Conservation (phyloP, 1,140 invertebrate species). For the Pantala flavescens region DNA sequence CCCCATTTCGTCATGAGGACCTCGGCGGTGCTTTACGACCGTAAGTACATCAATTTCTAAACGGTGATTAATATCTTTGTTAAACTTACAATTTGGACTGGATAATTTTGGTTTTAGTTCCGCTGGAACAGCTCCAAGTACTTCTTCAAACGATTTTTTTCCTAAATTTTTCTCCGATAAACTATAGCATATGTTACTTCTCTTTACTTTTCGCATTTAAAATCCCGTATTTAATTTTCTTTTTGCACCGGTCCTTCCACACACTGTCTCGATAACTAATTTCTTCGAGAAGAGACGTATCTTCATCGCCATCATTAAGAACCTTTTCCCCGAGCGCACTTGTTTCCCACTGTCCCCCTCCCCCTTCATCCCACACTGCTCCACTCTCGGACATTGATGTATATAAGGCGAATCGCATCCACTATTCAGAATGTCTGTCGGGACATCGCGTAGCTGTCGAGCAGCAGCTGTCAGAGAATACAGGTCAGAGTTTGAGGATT, state of each 20-base stretch:
- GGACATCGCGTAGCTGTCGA: background rate
- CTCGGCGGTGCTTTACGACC: background rate
- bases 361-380: background rate
- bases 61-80: no score
- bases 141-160: no score
- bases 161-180: no score
- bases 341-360: background rate
- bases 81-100: no score
- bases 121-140: no score
- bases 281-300: no score
- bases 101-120: no score
- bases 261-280: no score
- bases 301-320: no score
- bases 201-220: no score
- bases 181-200: no score
- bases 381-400: background rate
- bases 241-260: background rate
- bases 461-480: background rate
- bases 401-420: background rate
- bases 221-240: background rate
- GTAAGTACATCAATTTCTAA: background rate
- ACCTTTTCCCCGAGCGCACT: no score
- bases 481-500: background rate
- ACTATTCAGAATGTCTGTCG: background rate
- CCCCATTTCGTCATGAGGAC: background rate